A percentile compares a stretch with the other conserved stretches of the same genome.
phyloP scores from a whole-genome alignment of 2,113 vertebrate genomes.

The Campylorhamphus procurvoides region DNA sequence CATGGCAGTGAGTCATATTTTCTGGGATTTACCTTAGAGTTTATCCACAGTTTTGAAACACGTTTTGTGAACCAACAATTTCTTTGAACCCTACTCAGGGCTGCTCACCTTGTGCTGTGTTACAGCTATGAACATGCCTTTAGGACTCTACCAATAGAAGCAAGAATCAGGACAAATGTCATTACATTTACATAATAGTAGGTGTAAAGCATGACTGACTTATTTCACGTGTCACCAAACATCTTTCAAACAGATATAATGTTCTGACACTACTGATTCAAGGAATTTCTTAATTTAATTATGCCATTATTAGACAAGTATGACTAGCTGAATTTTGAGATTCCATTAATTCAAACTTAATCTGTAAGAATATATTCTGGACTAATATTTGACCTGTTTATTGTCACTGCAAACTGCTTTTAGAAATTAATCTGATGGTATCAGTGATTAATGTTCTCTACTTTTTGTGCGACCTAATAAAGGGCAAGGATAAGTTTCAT shows the following conservation, averaged over 20 bases:
- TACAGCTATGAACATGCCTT: not conserved
- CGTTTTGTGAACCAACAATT: not conserved
- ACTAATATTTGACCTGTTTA: not conserved
- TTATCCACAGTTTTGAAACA: not conserved
- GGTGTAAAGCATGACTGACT: not conserved
- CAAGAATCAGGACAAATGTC: not conserved
- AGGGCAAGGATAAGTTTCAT: not conserved
- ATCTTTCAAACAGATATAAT: not conserved
- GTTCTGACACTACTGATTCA: not conserved
- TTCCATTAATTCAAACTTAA: not conserved
- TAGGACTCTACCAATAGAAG: not conserved
- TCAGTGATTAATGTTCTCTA: not conserved
- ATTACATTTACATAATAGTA: not conserved
- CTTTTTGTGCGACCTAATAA: not conserved
- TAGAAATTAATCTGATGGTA: not conserved
- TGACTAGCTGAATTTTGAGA: not conserved
- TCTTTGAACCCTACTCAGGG: not conserved
- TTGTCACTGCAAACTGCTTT: not conserved
- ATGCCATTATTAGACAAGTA: not conserved
- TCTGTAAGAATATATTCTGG: not conserved
- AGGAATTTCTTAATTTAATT: conserved; percentile 23
- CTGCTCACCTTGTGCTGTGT: not conserved
- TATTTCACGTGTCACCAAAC: not conserved
- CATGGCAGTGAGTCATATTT: not conserved
- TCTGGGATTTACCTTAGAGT: not conserved